Base-by-base conservation (phyloP, 1,140 invertebrate species). In the Stegodyphus dumicola region DNA sequence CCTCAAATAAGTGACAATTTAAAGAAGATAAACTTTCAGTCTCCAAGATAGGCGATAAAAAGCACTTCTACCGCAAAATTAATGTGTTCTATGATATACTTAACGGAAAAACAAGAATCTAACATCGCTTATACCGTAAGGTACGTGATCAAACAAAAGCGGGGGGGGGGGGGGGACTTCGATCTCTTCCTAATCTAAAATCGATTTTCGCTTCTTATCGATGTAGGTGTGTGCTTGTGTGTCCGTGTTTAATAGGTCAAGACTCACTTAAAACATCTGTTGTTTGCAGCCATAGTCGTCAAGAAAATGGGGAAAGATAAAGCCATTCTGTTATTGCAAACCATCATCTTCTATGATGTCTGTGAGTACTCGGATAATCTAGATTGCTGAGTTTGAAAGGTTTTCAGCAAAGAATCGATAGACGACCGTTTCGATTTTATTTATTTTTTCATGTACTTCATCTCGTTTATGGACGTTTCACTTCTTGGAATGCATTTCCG, bases 211-310 rank as follows among this genome's bases (percentile, higher is more conserved):
- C 33, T 33, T 33, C 33, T 33, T 33, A 33, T 33, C 33, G 33
- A 33, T 33, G 33, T 33, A 33, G 18, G 67, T 77, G 49, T 77
- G 75, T 64, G 17, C 17, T 51, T 49, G 75, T 65, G 76, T 75
- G 73, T 56, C 54, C 60, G 53, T 67, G 76, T 77, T 77, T 77
- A 77, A 77, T 77, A 77, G 76, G 76, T 77, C 76, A 77, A 67
- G 65, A 77, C 76, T 51, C 76, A 53, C 76, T 77, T 77, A 77
- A 77, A 77, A 77, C 76, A 77, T 77, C 76, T 77, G 76, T 67
- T 77, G 76, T 77, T 77, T 67, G 60, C 76, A 52, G n/a, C 76
- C 48, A 77, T 65, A 77, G 76, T 77, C 76, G 76, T 77, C 76
- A 77, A 52, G 64, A 77, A 77, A 76, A 76, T 64, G 49, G 70